Percentiles rank a stretch among this genome's conserved stretches.
These are phyloP conservation scores for Balaenoptera acutorostrata DNA, from an alignment of 2,113 vertebrate species.

Conservation along the genomic window DNA sequence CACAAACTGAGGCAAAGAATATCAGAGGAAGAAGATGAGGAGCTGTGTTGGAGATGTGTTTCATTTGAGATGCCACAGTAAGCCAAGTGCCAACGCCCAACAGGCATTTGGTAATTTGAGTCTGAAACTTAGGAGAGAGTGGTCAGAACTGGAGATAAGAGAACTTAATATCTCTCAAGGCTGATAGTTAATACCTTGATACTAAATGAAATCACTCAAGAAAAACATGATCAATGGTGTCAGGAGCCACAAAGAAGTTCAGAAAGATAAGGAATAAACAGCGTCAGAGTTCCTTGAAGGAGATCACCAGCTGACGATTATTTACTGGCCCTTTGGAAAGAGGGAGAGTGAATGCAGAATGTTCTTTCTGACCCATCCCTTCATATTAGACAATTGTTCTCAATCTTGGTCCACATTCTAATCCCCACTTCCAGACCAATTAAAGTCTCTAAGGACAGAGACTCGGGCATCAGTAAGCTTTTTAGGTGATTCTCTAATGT, in stretches of 20 bases:
- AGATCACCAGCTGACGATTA: background rate
- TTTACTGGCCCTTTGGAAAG: background rate
- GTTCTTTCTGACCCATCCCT: background rate
- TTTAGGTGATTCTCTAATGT: background rate
- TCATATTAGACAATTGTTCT: background rate
- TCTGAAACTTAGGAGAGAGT: background rate
- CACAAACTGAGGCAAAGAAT: background rate
- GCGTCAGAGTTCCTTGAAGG: background rate
- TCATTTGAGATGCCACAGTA: background rate
- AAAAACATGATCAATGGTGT: background rate
- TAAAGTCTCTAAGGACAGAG: background rate
- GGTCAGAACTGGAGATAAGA: background rate
- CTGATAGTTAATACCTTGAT: background rate
- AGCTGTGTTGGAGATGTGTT: background rate
- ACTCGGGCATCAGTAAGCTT: background rate
- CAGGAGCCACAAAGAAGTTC: background rate
- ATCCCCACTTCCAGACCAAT: background rate
- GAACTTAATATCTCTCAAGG: background rate
- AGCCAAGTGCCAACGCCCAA: background rate
- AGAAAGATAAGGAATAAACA: background rate
- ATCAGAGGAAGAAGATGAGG: background rate
- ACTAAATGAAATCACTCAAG: background rate
- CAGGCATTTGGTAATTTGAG: background rate
- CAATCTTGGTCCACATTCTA: background rate
- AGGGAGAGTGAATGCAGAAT: background rate